Conservation (phyloP, 2,797 vertebrate genomes). For the Myripristis murdjan region DNA sequence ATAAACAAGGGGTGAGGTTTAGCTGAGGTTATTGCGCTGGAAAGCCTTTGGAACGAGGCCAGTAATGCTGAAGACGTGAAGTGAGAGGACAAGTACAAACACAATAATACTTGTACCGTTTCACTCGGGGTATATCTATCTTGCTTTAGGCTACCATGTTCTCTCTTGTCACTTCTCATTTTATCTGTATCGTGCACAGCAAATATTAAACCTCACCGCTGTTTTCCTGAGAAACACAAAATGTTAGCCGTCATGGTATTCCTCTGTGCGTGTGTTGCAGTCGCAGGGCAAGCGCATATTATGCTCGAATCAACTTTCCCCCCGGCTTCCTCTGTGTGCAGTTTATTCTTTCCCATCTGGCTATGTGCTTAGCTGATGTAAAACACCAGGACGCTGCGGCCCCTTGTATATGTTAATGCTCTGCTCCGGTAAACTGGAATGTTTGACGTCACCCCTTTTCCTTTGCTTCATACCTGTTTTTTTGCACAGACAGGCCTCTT, state of each 20-base stretch:
- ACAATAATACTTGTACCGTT: not conserved
- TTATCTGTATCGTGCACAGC: not conserved
- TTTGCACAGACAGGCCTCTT: not conserved
- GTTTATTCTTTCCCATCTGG: constrained; percentile 75
- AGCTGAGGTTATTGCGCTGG: not conserved
- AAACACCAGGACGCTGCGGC: constrained; percentile 61
- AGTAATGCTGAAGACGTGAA: not conserved
- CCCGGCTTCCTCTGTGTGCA: constrained; percentile 15
- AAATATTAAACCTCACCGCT: constrained; percentile 1
- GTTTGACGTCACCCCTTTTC: constrained; percentile 59
- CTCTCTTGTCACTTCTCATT: constrained; percentile 14
- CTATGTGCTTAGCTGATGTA: constrained; percentile 56
- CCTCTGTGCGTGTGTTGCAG: constrained; percentile 17
- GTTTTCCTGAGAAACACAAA: constrained; percentile 1
- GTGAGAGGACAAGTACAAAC: not conserved
- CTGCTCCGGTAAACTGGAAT: constrained; percentile 63
- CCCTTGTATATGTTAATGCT: constrained; percentile 66
- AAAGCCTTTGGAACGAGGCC: not conserved
- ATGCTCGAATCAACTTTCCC: constrained; percentile 22
- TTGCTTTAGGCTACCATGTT: not conserved
- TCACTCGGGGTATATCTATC: not conserved
- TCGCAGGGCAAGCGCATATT: not conserved
- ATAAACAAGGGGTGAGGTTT: not conserved
- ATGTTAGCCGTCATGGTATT: not conserved
- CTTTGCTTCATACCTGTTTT: constrained; percentile 21